Conservation (phyloP, 2,113 vertebrate species). For the Corvus cornix region DNA sequence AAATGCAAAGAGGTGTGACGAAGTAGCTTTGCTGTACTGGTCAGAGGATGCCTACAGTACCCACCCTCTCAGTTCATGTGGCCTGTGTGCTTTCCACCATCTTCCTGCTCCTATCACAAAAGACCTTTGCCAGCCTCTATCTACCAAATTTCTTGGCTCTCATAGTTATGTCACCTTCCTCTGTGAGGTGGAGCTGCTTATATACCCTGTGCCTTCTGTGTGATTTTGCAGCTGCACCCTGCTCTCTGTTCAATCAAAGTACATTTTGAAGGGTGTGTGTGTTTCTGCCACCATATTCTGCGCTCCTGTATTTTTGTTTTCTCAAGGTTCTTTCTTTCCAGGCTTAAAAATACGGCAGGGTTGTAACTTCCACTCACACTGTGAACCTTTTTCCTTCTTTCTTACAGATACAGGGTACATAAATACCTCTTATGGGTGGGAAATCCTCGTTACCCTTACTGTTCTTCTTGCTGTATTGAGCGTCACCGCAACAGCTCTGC, state of each 20-base stretch:
- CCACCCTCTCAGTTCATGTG: not conserved
- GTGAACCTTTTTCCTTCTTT: not conserved
- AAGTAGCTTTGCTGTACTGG: not conserved
- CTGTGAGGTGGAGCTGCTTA: not conserved
- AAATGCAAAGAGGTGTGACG: not conserved
- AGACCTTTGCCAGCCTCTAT: not conserved
- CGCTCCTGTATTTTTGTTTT: not conserved
- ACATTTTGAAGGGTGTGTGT: not conserved
- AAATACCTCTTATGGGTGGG: not conserved
- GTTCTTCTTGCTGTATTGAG: constrained; percentile 53
- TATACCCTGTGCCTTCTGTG: not conserved
- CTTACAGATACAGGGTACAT: constrained; percentile 56
- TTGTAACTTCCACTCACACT: not conserved
- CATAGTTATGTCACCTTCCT: not conserved
- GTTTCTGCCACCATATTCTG: not conserved
- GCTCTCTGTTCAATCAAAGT: not conserved
- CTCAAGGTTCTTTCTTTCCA: not conserved
- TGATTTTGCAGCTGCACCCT: not conserved
- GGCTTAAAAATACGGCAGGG: not conserved
- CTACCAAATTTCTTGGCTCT: not conserved
- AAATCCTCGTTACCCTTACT: not conserved
- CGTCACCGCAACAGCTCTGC: constrained; percentile 48
- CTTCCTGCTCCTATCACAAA: not conserved
- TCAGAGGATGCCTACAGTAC: not conserved
- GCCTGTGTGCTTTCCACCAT: not conserved